phyloP scores from a whole-genome alignment of 2,113 vertebrate genomes.

The Lophotis ruficrista region DNA sequence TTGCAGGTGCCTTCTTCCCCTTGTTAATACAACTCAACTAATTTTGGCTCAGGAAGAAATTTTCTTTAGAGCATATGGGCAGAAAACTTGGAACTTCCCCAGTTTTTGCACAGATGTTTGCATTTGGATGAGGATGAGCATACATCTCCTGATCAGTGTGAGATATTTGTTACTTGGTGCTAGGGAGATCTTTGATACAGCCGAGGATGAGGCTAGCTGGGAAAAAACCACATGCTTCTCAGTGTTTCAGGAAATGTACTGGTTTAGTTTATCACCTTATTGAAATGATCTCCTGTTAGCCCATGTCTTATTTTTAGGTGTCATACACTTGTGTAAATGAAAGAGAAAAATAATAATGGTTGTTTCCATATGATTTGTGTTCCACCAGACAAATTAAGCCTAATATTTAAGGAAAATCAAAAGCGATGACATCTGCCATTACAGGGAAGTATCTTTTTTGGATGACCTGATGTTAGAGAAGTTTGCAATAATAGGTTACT shows the following conservation, averaged over 20 bases:
- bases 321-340: background rate
- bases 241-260: background rate
- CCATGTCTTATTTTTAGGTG: background rate
- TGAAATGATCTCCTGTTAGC: background rate
- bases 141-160: accelerated
- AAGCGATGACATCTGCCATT: background rate
- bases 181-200: background rate
- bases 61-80: background rate
- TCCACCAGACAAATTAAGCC: background rate
- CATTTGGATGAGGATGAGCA: background rate
- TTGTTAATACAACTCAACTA: background rate
- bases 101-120: background rate
- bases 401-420: background rate
- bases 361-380: background rate
- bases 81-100: background rate
- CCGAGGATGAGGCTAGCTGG: background rate
- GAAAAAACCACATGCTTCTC: background rate
- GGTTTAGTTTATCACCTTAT: background rate
- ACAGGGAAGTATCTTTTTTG: background rate
- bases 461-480: background rate
- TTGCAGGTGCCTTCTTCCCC: background rate
- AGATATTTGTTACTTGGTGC: background rate
- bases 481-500: background rate
- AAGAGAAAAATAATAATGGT: background rate
- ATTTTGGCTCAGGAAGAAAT: background rate